Base-by-base conservation (phyloP, 2,797 vertebrate species). In the Sebastolobus alascanus region DNA sequence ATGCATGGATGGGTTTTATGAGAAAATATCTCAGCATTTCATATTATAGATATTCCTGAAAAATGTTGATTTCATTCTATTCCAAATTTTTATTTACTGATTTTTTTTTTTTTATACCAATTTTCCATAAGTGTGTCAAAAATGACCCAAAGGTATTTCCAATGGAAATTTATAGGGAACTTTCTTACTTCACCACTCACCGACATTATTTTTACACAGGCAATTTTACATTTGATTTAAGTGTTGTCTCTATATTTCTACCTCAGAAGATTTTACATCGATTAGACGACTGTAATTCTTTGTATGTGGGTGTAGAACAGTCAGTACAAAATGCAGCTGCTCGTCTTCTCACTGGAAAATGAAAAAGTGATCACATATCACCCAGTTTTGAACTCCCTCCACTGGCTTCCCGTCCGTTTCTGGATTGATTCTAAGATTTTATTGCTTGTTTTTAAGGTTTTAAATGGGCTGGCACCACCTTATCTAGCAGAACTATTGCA, bases 221-320 rank as follows among this genome's bases (percentile, higher is more conserved):
- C 10, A 50, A 14, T 46, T 61, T 40, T 27, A 68, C 7, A 55
- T 38, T 38, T 56, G 12, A 37, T 65, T 7, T 10, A 4, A 52
- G 31, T 54, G 54, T n/a, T 5, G 2, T 56, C 22, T 8, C 52
- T 22, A 37, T 25, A 20, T 43, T 43, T 43, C 10, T 12, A 55
- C 54, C 22, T 18, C 20, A 35, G 33, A 16, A 18, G 18, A 22
- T n/a, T 46, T 14, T 9, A 58, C 8, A 58, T 46, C 14, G 16
- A 14, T 46, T 46, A 46, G 43, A 46, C 14, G 2, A 46, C 14
- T 46, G 43, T 46, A 46, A 46, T 16, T 46, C 43, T 46, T 46
- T 46, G 43, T 18, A 18, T 46, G 14, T 46, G 6, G 43, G 0
- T 46, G 43, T 46, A 46, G 0, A 46, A 0, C 40, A 0, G 6